Percentiles rank a stretch among this genome's conserved stretches.
These are phyloP conservation scores for Heliconius eleuchia DNA, from an alignment of 1,140 invertebrate genomes.

Conservation along the genomic window DNA sequence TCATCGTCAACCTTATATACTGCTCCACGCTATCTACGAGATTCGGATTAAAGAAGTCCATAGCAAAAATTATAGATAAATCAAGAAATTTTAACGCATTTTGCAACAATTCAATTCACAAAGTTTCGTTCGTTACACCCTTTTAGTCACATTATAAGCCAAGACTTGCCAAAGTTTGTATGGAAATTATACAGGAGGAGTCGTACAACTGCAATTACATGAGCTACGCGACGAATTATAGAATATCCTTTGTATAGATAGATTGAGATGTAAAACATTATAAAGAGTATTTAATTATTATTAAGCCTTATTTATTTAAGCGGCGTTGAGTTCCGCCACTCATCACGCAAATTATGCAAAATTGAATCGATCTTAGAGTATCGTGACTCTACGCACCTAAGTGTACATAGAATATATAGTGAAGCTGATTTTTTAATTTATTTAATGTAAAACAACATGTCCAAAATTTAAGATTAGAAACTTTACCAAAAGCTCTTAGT, in stretches of 20 bases:
- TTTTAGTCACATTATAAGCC: slow-evolving; percentile 12
- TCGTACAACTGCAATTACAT: not conserved
- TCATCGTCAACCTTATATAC: not conserved
- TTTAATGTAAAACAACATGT: too few relatives aligned
- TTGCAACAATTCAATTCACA: not conserved
- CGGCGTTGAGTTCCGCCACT: too few relatives aligned
- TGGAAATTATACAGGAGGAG: slow-evolving; percentile 18
- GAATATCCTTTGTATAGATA: not conserved
- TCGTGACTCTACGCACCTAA: too few relatives aligned
- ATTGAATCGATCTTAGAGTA: too few relatives aligned
- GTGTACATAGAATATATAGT: too few relatives aligned
- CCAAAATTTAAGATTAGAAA: too few relatives aligned
- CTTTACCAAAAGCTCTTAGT: too few relatives aligned
- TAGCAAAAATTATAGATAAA: not conserved
- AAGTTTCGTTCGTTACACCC: not conserved
- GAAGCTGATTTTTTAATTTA: too few relatives aligned
- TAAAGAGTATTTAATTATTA: not conserved
- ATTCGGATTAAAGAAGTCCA: too few relatives aligned
- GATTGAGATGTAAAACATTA: not conserved
- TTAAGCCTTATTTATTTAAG: too few relatives aligned
- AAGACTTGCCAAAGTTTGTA: slow-evolving; percentile 9
- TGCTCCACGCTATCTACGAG: not conserved
- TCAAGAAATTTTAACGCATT: not conserved
- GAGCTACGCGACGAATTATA: not conserved
- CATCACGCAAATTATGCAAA: too few relatives aligned